Base-by-base conservation (phyloP, 2,888 invertebrate genomes). In the Ormyrus labotus region DNA sequence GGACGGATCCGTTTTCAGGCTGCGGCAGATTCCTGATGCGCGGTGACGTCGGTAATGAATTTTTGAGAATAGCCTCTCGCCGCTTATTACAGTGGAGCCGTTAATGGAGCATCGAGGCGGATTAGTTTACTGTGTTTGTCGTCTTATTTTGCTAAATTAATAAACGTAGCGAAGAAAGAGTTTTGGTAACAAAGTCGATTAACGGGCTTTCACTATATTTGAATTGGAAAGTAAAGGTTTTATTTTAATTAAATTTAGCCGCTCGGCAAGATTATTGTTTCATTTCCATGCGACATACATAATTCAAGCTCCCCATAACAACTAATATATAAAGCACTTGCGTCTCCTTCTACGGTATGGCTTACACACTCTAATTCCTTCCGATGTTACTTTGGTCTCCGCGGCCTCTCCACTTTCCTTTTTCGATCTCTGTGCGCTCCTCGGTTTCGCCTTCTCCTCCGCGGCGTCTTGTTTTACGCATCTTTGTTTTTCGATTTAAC, bases 321-420 rank as follows among this genome's bases (percentile, higher is more conserved):
- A 34, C 13, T n/a, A 34, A 34, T 34, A 34, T 34, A 34, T 34
- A 34, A 34, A 34, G 57, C 68, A 64, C 58, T 77, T 77, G 70
- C 71, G 65, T 77, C 70, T 70, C 70, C 70, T 64, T 65, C 77
- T 77, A 65, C 51, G 65, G 76, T 50, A 47, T 48, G 69, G 51
- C 65, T 70, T 71, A 50, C 70, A 77, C 65, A 77, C 77, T 77
- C 77, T 77, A 77, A 77, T 77, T 77, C 70, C 70, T 71, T 77
- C 70, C 70, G 70, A 77, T 77, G 77, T 71, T 76, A 63, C 76
- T 77, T 70, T 65, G 48, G 68, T 34, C 70, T 60, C 60, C 10
- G 34, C n/a, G 19, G 50, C 19, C 34, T 71, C 61, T 70, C 64
- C 63, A 70, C 57, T 69, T 70, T 77, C 70, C 69, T 63, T 77